Evolutionary conservation across 2,888 invertebrate species (phyloP).

Genomic region (Eupithecia insigniata): DNA sequence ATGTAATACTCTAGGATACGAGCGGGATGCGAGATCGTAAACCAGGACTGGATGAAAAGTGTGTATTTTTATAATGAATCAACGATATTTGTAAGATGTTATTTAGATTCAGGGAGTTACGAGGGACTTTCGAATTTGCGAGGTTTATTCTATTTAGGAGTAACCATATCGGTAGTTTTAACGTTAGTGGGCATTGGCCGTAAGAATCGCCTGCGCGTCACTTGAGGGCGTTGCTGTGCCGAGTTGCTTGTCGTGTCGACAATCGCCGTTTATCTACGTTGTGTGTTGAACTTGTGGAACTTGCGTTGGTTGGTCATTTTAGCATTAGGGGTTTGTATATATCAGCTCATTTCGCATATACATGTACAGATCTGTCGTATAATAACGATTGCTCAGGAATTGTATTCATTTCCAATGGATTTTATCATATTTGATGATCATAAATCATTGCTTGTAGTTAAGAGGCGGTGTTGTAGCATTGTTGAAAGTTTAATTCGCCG

Average conservation of each 20-base stretch:
- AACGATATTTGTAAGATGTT: slow-evolving; percentile 76
- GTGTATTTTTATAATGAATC: slow-evolving; percentile 81
- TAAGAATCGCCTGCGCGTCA: slow-evolving; percentile 63
- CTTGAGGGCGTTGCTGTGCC: slow-evolving; percentile 1
- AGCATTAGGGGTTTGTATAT: slow-evolving; percentile 36
- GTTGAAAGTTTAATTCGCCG: slow-evolving; percentile 70
- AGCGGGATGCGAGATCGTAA: slow-evolving; percentile 64
- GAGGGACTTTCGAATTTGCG: slow-evolving; percentile 70
- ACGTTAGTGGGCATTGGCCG: slow-evolving; percentile 64
- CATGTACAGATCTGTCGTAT: slow-evolving; percentile 56
- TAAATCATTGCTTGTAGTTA: slow-evolving; percentile 68
- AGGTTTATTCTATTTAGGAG: slow-evolving; percentile 68
- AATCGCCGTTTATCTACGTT: slow-evolving; percentile 57
- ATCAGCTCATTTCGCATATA: slow-evolving; percentile 53
- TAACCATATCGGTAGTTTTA: slow-evolving; percentile 78
- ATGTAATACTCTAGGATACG: slow-evolving; percentile 68
- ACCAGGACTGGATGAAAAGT: slow-evolving; percentile 64
- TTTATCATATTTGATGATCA: slow-evolving; percentile 66
- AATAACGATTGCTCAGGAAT: slow-evolving; percentile 79
- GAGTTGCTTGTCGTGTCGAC: slow-evolving; percentile 6
- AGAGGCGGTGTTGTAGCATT: slow-evolving; percentile 70
- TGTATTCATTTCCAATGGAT: slow-evolving; percentile 70
- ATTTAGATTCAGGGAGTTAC: slow-evolving; percentile 59
- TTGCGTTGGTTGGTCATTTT: slow-evolving; percentile 61
- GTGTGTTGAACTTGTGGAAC: slow-evolving; percentile 73